Conservation (phyloP, 2,888 invertebrate species). For the Nomada goodeniana region DNA sequence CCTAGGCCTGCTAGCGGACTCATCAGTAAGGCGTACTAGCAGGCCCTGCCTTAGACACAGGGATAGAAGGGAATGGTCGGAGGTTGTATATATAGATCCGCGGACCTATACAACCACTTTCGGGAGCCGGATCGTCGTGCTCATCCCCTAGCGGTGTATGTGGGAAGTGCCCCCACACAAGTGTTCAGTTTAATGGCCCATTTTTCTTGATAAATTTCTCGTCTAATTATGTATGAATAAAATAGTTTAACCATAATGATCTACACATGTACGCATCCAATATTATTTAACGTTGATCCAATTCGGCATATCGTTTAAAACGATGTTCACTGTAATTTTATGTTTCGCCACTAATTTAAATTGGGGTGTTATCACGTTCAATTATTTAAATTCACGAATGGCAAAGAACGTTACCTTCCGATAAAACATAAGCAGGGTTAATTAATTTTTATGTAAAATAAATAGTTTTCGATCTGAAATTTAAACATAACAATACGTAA, state of each 20-base stretch:
- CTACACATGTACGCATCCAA: background rate
- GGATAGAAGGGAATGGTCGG: too few relatives aligned
- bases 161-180: too few relatives aligned
- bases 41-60: too few relatives aligned
- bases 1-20: too few relatives aligned
- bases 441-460: background rate
- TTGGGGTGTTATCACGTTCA: background rate
- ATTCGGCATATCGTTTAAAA: background rate
- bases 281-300: background rate
- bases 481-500: background rate
- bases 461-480: background rate
- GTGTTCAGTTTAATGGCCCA: too few relatives aligned
- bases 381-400: slow-evolving; percentile 7
- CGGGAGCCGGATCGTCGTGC: too few relatives aligned
- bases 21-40: too few relatives aligned
- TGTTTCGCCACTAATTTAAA: background rate
- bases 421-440: slow-evolving; percentile 2
- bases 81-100: too few relatives aligned
- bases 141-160: too few relatives aligned
- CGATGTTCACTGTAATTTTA: slow-evolving; percentile 3
- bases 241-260: background rate
- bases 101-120: too few relatives aligned
- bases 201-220: background rate
- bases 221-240: background rate
- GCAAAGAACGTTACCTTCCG: background rate